Conservation (phyloP, 1,140 invertebrate species). For the Drosophila sulfurigaster region DNA sequence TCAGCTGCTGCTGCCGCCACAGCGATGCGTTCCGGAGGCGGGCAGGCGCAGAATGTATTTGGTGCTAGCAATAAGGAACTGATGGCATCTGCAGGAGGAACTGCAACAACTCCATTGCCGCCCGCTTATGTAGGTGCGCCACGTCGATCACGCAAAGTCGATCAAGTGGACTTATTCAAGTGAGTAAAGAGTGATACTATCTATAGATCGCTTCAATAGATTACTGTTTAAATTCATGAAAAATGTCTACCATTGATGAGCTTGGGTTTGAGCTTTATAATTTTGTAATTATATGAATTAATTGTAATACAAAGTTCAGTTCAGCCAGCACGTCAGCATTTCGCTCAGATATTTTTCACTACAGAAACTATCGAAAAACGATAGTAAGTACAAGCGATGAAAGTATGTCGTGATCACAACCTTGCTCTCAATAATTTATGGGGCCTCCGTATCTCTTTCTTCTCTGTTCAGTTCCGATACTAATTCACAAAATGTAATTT, state of each 20-base stretch:
- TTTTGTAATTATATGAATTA: too few species aligned
- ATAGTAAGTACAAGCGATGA: too few species aligned
- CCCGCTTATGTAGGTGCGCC: constrained; percentile 45
- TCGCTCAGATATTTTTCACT: too few species aligned
- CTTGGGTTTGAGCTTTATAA: too few species aligned
- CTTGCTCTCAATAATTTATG: too few species aligned
- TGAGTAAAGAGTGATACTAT: constrained; percentile 29
- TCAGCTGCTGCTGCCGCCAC: constrained; percentile 22
- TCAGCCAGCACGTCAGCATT: too few species aligned
- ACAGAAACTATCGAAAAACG: too few species aligned
- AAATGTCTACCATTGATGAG: too few species aligned
- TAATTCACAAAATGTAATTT: neutral
- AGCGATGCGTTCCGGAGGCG: constrained; percentile 25
- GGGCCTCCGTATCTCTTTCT: neutral
- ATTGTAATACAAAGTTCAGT: too few species aligned
- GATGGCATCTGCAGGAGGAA: neutral
- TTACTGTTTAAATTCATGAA: too few species aligned
- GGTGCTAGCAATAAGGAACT: constrained; percentile 15
- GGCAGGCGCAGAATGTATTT: constrained; percentile 35
- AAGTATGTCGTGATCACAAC: too few species aligned
- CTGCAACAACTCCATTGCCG: constrained; percentile 17
- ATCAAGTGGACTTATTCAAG: constrained; percentile 78
- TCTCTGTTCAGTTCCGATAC: neutral
- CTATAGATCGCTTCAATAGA: too few species aligned
- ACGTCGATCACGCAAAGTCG: constrained; percentile 58